phyloP scores from a whole-genome alignment of 1,140 invertebrate species.

The Steinernema khuongi region DNA sequence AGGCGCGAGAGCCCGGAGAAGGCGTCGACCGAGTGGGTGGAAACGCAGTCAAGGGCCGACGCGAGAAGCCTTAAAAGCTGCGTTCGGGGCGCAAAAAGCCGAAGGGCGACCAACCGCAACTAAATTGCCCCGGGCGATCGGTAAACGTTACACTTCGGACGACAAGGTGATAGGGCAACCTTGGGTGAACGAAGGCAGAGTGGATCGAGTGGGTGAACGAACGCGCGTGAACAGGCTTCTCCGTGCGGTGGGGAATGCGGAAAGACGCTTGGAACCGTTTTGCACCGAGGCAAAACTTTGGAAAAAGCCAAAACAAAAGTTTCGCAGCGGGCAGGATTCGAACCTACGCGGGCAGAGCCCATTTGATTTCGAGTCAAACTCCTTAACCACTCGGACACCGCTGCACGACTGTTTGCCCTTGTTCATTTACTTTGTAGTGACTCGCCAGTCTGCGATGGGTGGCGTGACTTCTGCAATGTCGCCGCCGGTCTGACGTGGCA shows the following conservation, averaged over 20 bases:
- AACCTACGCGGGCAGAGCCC: constrained; percentile 36
- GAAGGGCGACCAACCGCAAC: constrained; percentile 7
- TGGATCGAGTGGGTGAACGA: background rate
- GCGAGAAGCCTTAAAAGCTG: background rate
- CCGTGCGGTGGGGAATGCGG: no score
- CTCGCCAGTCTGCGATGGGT: no score
- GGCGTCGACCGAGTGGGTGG: background rate
- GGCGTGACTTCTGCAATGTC: no score
- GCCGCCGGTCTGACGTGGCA: no score
- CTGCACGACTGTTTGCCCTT: no score
- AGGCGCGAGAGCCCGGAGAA: no score
- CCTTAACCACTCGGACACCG: constrained; percentile 13
- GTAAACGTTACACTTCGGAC: background rate
- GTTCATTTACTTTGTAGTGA: no score
- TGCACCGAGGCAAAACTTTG: no score
- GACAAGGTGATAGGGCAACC: background rate
- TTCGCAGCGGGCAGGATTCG: constrained; percentile 29
- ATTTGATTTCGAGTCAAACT: constrained; percentile 31
- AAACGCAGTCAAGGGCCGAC: background rate
- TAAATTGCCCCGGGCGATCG: background rate
- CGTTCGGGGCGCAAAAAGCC: background rate
- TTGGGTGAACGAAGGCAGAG: background rate
- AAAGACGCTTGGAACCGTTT: no score
- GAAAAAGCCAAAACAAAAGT: background rate
- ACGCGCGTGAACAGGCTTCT: constrained; percentile 1